A percentile compares a stretch with the other conserved stretches of the same genome.
These are phyloP conservation scores for Liolophura sinensis DNA, from an alignment of 1,140 invertebrate genomes.

Conservation along the genomic window DNA sequence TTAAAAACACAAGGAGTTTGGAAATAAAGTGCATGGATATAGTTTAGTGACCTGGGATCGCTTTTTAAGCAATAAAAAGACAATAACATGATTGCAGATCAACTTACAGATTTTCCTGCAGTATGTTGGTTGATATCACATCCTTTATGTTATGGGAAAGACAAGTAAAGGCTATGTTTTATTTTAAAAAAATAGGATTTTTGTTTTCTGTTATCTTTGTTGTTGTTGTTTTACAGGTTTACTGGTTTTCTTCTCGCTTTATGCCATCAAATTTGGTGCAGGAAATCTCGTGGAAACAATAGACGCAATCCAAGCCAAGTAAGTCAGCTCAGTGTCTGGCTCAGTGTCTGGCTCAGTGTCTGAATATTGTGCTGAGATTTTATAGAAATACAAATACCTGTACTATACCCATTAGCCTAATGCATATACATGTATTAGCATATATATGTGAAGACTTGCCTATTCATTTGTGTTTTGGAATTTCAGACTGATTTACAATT, in stretches of 20 bases:
- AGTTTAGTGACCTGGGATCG: no score
- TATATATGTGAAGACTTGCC: no score
- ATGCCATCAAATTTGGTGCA: conserved; percentile 77
- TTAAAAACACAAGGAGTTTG: no score
- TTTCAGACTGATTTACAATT: not conserved
- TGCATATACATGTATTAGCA: no score
- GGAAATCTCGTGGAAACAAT: conserved; percentile 74
- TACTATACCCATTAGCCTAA: no score
- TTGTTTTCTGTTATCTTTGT: not conserved
- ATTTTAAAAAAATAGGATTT: not conserved
- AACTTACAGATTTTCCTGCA: not conserved
- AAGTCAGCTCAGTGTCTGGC: conserved; percentile 45
- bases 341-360: not conserved
- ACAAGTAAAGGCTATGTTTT: not conserved
- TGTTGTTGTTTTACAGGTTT: conserved; percentile 60
- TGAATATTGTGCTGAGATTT: no score
- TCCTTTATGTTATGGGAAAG: not conserved
- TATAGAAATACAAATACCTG: no score
- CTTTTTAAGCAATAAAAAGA: no score
- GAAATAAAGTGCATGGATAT: no score
- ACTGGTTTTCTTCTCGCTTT: conserved; percentile 88
- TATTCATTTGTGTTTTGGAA: no score
- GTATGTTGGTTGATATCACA: not conserved
- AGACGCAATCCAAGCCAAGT: conserved; percentile 86
- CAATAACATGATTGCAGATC: not conserved